phyloP scores from a whole-genome alignment of 2,113 vertebrate genomes.

The Bungarus multicinctus region DNA sequence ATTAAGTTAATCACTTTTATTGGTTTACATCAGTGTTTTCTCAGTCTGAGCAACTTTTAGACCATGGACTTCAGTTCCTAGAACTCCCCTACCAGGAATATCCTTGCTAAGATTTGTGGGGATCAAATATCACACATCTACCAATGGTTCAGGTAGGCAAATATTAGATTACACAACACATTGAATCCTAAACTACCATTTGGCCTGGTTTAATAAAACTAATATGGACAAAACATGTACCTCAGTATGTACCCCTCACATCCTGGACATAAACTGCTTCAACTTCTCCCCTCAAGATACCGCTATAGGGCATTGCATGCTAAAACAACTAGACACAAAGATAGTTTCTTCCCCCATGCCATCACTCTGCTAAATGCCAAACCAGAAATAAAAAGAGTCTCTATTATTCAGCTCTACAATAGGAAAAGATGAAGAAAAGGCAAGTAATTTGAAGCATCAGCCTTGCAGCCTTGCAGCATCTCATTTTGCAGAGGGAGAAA shows the following conservation, averaged over 20 bases:
- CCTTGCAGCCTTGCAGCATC: background rate
- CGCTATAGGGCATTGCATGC: too few relatives aligned
- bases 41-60: background rate
- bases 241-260: background rate
- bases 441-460: background rate
- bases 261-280: background rate
- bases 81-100: background rate
- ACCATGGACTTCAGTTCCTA: background rate
- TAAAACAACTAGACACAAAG: background rate
- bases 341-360: background rate
- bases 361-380: background rate
- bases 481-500: background rate
- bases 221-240: background rate
- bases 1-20: background rate
- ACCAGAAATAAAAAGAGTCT: background rate
- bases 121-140: background rate
- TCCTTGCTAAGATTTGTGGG: background rate
- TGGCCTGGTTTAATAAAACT: background rate
- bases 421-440: background rate
- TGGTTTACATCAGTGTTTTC: background rate
- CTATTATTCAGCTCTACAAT: background rate
- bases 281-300: background rate
- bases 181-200: background rate
- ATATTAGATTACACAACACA: background rate
- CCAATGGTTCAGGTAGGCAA: background rate